These are phyloP conservation scores for Temnothorax unifasciatus DNA, from an alignment of 2,888 invertebrate genomes.

Conservation along the genomic window DNA sequence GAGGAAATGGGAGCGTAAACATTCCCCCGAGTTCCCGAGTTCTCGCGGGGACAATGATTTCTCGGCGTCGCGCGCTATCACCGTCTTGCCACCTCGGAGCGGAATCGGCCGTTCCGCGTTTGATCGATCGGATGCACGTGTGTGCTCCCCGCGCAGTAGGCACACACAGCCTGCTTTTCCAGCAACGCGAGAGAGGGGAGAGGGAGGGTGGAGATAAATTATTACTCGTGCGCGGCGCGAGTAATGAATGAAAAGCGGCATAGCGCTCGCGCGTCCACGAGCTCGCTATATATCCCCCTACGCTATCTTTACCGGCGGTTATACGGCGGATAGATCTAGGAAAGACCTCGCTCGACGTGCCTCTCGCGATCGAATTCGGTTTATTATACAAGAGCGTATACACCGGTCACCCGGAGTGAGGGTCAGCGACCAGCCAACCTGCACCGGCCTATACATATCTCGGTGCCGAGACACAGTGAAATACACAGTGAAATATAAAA, in stretches of 20 bases:
- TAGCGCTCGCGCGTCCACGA: constrained; percentile 1
- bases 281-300: not conserved
- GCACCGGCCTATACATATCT: constrained; percentile 65
- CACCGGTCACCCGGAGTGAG: constrained; percentile 75
- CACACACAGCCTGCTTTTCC: constrained; percentile 9
- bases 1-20: not conserved
- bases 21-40: not conserved
- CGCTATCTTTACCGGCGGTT: constrained; percentile 29
- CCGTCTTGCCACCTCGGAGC: constrained; percentile 8
- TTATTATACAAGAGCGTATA: constrained; percentile 84
- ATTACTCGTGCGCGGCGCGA: constrained; percentile 42
- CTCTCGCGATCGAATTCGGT: constrained; percentile 84
- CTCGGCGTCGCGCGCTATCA: not conserved
- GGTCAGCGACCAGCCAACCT: constrained; percentile 84
- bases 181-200: not conserved
- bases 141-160: not conserved
- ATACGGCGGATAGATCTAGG: constrained; percentile 44
- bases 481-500: not conserved
- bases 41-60: constrained; percentile 8
- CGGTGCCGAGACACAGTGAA: not conserved
- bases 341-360: constrained; percentile 67
- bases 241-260: constrained; percentile 53
- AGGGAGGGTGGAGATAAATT: constrained; percentile 35
- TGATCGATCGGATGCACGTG: constrained; percentile 37
- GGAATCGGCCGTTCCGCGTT: constrained; percentile 15